These are phyloP conservation scores for Megatriorchis doriae DNA, from an alignment of 2,113 vertebrate species.

Conservation along the genomic window DNA sequence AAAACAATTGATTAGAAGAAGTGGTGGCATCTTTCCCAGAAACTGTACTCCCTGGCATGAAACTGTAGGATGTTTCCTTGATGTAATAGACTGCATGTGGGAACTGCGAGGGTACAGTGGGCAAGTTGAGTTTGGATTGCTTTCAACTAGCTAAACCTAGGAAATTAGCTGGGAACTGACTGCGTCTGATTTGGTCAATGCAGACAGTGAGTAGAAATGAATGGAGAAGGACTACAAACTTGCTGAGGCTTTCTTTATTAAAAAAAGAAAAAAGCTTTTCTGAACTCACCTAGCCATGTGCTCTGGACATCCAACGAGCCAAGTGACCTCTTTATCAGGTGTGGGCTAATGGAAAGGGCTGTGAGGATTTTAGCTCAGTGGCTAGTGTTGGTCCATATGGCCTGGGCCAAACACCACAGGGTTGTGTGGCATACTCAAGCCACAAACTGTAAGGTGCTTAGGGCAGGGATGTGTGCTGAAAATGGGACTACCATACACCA, in stretches of 20 bases:
- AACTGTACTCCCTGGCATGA: constrained; percentile 21
- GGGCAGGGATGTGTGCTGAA: not conserved
- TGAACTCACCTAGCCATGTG: not conserved
- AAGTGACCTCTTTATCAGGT: not conserved
- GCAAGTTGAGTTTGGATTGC: not conserved
- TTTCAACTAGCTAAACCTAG: not conserved
- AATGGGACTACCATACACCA: not conserved
- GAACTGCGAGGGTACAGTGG: not conserved
- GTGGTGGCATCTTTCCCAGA: constrained; percentile 55
- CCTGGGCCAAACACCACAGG: not conserved
- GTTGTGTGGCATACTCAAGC: not conserved
- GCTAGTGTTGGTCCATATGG: not conserved
- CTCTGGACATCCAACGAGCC: not conserved
- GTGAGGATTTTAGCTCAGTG: not conserved
- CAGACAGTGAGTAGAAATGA: not conserved
- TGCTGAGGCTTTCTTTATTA: not conserved
- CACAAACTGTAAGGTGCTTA: not conserved
- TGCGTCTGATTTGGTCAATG: not conserved
- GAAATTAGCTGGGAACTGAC: not conserved
- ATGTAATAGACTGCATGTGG: constrained; percentile 2
- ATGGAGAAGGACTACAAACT: not conserved
- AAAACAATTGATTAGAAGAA: constrained; percentile 49
- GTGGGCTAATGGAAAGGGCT: not conserved
- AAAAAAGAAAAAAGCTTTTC: not conserved
- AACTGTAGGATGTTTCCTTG: constrained; percentile 18